Percentiles rank a stretch among this genome's conserved stretches.
These are phyloP conservation scores for Dolichomitus sp. DNA, from an alignment of 2,888 invertebrate species.

Conservation along the genomic window DNA sequence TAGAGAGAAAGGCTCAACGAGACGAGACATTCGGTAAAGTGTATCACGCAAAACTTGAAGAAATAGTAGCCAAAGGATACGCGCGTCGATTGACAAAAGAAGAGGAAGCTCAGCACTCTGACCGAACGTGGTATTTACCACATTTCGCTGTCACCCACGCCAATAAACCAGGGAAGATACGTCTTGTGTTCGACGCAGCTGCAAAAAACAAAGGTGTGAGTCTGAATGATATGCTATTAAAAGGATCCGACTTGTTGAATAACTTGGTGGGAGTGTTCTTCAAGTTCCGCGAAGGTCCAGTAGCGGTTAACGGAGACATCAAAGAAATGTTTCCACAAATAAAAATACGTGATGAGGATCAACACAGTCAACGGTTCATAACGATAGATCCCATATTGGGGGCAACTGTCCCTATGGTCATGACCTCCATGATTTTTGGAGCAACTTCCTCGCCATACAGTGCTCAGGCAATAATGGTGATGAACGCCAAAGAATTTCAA, in stretches of 20 bases:
- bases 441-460: too few relatives aligned
- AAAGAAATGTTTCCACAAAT: slow-evolving; percentile 8
- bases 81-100: slow-evolving; percentile 59
- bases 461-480: too few relatives aligned
- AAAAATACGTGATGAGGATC: not conserved
- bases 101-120: slow-evolving; percentile 10
- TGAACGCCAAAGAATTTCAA: too few relatives aligned
- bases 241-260: slow-evolving; percentile 77
- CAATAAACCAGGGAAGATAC: slow-evolving; percentile 74
- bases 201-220: slow-evolving; percentile 68
- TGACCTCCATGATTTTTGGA: too few relatives aligned
- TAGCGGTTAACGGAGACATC: not conserved
- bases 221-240: slow-evolving; percentile 74
- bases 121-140: slow-evolving; percentile 56
- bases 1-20: slow-evolving; percentile 63
- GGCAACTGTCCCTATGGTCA: too few relatives aligned
- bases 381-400: too few relatives aligned
- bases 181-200: too few relatives aligned
- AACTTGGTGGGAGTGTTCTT: not conserved
- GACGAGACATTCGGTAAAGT: too few relatives aligned
- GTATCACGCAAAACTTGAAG: too few relatives aligned
- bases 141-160: slow-evolving; percentile 69
- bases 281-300: not conserved
- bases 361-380: not conserved
- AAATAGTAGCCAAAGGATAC: slow-evolving; percentile 69